These are phyloP conservation scores for Galendromus occidentalis DNA, from an alignment of 1,140 invertebrate genomes.

Conservation along the genomic window DNA sequence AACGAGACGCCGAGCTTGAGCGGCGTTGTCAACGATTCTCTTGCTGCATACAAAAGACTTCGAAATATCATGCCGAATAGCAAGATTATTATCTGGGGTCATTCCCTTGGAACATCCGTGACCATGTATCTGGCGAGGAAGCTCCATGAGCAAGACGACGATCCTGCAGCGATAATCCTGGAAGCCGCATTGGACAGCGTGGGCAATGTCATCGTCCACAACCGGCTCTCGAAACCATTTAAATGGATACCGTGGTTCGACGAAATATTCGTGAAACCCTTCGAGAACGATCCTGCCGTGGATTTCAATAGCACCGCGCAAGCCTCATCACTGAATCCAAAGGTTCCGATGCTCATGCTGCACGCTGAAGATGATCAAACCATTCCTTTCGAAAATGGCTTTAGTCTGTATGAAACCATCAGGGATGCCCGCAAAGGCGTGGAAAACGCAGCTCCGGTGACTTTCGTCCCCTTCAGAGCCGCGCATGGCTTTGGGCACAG, in stretches of 20 bases:
- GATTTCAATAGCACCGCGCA: background rate
- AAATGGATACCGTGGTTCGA: background rate
- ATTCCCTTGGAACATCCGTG: background rate
- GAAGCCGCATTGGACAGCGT: background rate
- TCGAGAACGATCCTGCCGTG: background rate
- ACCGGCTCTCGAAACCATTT: background rate
- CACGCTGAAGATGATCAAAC: background rate
- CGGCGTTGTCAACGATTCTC: constrained; percentile 13
- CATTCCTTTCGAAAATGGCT: background rate
- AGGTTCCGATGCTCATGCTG: background rate
- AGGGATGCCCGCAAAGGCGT: background rate
- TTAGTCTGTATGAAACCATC: background rate
- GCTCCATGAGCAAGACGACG: background rate
- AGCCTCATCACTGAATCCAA: background rate
- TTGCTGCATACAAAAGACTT: constrained; percentile 11
- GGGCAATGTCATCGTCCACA: background rate
- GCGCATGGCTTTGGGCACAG: background rate
- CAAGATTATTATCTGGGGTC: constrained; percentile 10
- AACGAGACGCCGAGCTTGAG: background rate
- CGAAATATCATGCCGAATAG: background rate
- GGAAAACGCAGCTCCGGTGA: background rate
- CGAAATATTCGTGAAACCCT: background rate
- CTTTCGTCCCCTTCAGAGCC: background rate
- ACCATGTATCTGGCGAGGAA: background rate
- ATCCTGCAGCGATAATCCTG: background rate